These are phyloP conservation scores for Sporophila hypoxantha DNA, from an alignment of 2,113 vertebrate genomes.

Conservation along the genomic window DNA sequence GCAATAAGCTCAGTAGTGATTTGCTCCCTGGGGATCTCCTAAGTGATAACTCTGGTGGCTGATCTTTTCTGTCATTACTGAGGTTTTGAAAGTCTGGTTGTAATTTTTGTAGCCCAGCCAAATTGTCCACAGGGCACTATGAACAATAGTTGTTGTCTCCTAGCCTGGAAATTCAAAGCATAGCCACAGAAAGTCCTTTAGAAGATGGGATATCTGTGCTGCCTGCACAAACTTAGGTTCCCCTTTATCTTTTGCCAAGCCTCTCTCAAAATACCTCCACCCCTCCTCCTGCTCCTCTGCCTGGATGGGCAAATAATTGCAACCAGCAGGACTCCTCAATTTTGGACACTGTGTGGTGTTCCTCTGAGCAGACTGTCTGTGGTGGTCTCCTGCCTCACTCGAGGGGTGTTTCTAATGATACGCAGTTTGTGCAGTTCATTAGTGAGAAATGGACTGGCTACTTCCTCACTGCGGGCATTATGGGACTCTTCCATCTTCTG, in stretches of 20 bases:
- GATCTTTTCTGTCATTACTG: neutral
- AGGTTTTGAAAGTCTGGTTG: neutral
- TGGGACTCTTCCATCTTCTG: neutral
- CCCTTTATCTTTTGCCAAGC: neutral
- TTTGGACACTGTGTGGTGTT: neutral
- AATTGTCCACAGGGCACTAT: neutral
- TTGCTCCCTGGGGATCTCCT: neutral
- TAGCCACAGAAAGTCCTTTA: neutral
- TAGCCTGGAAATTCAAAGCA: neutral
- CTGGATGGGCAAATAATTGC: neutral
- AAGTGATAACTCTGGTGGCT: neutral
- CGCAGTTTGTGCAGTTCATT: neutral
- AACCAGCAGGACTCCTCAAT: fast-evolving
- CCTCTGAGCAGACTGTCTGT: neutral
- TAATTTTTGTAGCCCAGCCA: neutral
- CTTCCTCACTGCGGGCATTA: neutral
- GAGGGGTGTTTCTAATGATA: neutral
- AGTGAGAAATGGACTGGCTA: neutral
- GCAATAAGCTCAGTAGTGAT: neutral
- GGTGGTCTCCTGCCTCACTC: neutral
- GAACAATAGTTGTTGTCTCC: neutral
- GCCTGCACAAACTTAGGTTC: neutral
- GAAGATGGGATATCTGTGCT: neutral
- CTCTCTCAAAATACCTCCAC: neutral
- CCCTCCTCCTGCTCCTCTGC: neutral